phyloP scores from a whole-genome alignment of 2,113 vertebrate species.

The Mastomys natalensis region DNA sequence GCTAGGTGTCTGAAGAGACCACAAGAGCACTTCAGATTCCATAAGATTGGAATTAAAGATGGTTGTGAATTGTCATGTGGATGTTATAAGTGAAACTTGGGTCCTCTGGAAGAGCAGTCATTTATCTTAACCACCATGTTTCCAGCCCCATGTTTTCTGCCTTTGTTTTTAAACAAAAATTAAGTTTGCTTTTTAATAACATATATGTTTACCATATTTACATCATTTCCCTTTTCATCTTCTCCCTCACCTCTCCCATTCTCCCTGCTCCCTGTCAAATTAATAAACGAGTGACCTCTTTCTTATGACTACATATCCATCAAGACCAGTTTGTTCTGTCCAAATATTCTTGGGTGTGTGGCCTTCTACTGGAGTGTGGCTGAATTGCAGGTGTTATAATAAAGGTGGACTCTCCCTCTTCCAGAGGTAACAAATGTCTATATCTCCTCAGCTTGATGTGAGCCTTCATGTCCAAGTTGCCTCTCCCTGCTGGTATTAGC shows the following conservation, averaged over 20 bases:
- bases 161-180: not conserved
- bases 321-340: not conserved
- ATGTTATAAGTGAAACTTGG: not conserved
- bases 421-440: not conserved
- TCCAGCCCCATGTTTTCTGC: not conserved
- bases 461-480: not conserved
- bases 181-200: not conserved
- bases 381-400: not conserved
- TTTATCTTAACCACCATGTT: not conserved
- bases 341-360: not conserved
- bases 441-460: not conserved
- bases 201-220: not conserved
- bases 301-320: not conserved
- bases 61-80: not conserved
- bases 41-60: not conserved
- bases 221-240: not conserved
- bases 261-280: not conserved
- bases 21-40: not conserved
- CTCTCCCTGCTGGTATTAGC: not conserved
- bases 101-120: not conserved
- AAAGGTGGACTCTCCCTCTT: not conserved
- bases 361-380: not conserved
- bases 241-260: no score
- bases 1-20: not conserved
- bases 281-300: not conserved